Evolutionary conservation across 2,113 vertebrate genomes (phyloP), one percentile per base, ranked within the genome.

Genomic region (Anser cygnoides): DNA sequence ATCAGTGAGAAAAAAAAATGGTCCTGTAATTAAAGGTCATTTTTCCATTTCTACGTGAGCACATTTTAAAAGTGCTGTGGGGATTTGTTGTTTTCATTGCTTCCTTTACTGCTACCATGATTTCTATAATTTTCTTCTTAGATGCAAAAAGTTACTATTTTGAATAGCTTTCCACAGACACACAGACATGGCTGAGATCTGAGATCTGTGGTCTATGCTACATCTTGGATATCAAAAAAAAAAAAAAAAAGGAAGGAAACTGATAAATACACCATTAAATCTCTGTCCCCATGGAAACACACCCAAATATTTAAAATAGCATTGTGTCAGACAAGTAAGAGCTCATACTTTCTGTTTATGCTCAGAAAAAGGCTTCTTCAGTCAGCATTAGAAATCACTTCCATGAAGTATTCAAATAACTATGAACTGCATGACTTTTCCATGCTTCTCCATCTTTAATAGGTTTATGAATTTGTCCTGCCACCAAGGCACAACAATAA

Each of bases 261-360:
- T 94, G 49, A 76, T 92, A 97, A 93, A 93, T 87, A 75, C 15
- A 86, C 31, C 58, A 59, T 75, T 95, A 68, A 76, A 87, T 92
- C 54, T 62, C 77, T 93, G 62, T 95, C 86, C 66, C 89, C 84
- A 76, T 89, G 89, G 92, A 91, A 96, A 95, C 74, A 43, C 37
- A 82, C 84, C 41, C 90, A 94, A 93, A 93, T 94, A 93, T 92
- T 96, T 96, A 72, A 90, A 96, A 82, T 62, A 92, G 58, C 89
- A 29, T 92, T 94, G 57, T 93, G 37, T 87, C 62, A 79, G 83
- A 87, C 52, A 86, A 55, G 82, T 72, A 73, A 81, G 73, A 83
- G 28, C n/a, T 92, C 65, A 33, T 80, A 43, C n/a, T 84, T 92
- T 93, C 70, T 84, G 75, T 95, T 92, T 94, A 55, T 46, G 57